Evolutionary conservation across 2,113 vertebrate species (phyloP).

Genomic region (Actinemys pallida): DNA sequence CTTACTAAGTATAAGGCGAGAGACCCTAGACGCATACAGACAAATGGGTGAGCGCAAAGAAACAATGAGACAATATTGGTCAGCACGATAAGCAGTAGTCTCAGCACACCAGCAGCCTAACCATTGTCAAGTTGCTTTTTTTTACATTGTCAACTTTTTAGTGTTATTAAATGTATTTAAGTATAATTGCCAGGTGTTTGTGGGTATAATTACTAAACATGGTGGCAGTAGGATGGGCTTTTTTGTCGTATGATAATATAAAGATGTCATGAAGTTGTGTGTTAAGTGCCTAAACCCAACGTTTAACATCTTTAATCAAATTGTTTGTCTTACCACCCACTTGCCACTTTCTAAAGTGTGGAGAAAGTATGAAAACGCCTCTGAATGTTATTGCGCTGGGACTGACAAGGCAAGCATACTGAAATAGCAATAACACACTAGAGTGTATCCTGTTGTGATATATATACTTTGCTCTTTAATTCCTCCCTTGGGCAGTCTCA

Average conservation of each 20-base stretch:
- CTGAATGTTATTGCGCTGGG: not conserved
- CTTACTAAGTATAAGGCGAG: not conserved
- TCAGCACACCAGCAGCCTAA: not conserved
- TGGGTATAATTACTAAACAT: not conserved
- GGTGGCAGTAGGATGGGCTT: not conserved
- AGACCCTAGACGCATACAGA: not conserved
- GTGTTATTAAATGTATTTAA: not conserved
- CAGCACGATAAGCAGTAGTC: not conserved
- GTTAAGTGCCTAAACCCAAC: constrained; percentile 8
- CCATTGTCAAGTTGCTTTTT: not conserved
- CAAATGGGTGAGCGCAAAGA: not conserved
- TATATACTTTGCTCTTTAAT: constrained; percentile 65
- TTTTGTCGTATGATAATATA: not conserved
- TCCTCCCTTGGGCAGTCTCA: constrained; percentile 68
- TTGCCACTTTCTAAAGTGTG: not conserved
- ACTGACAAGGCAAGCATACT: constrained; percentile 37
- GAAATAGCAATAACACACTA: constrained; percentile 53
- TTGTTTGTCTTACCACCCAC: not conserved
- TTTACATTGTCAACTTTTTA: not conserved
- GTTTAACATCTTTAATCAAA: constrained; percentile 12
- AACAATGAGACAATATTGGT: not conserved
- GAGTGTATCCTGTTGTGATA: constrained; percentile 76
- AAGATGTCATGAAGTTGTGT: not conserved
- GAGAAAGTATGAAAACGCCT: constrained; percentile 19
- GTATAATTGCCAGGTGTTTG: not conserved